These are phyloP conservation scores for Himalopsyche anomala DNA, from an alignment of 2,888 invertebrate species.

Conservation along the genomic window DNA sequence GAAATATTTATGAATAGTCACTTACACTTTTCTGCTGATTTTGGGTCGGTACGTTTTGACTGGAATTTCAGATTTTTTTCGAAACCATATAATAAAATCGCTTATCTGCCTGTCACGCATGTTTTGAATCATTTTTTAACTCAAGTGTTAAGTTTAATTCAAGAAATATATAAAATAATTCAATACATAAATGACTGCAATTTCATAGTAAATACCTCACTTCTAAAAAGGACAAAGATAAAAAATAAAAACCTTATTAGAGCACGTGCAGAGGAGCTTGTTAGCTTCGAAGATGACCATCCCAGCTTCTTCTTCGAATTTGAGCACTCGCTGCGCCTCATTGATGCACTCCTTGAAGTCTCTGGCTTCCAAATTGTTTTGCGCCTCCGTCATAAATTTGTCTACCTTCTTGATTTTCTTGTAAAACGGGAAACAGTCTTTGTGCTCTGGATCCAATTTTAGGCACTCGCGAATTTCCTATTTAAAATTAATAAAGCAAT, in stretches of 20 bases:
- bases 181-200: too few relatives aligned
- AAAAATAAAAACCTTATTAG: slow-evolving; percentile 71
- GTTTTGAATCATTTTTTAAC: too few relatives aligned
- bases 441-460: slow-evolving; percentile 97
- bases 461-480: slow-evolving; percentile 96
- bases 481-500: neutral
- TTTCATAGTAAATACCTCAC: too few relatives aligned
- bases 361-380: slow-evolving; percentile 78
- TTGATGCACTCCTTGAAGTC: slow-evolving; percentile 83
- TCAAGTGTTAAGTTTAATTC: too few relatives aligned
- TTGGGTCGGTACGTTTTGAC: too few relatives aligned
- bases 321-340: slow-evolving; percentile 81
- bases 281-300: slow-evolving; percentile 86
- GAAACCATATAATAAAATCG: too few relatives aligned
- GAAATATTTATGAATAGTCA: too few relatives aligned
- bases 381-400: slow-evolving; percentile 84
- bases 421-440: slow-evolving; percentile 96
- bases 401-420: slow-evolving; percentile 96
- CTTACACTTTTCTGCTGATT: too few relatives aligned
- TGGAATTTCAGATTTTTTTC: too few relatives aligned
- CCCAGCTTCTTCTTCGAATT: slow-evolving; percentile 82
- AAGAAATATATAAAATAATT: too few relatives aligned
- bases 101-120: too few relatives aligned
- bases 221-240: neutral
- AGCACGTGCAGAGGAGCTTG: slow-evolving; percentile 89